Evolutionary conservation across 2,797 vertebrate genomes (phyloP).

Genomic region (Heteromormyrus szaboi): DNA sequence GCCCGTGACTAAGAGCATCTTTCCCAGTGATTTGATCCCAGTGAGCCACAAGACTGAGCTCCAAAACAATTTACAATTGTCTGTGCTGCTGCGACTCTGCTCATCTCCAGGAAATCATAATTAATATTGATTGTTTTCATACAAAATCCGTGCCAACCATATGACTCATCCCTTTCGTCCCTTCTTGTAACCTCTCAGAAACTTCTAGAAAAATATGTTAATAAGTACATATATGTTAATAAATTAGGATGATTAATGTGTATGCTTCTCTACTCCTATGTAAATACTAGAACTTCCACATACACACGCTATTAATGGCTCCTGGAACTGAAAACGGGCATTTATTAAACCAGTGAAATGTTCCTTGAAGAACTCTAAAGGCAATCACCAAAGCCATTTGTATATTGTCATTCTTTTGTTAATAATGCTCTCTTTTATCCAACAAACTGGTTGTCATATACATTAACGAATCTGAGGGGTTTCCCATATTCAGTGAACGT

Average conservation of each 20-base stretch:
- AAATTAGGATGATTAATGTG: not conserved
- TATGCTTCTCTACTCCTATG: not conserved
- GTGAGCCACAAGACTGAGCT: not conserved
- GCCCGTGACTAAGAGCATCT: not conserved
- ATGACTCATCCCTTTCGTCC: not conserved
- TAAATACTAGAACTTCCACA: not conserved
- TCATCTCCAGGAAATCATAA: not conserved
- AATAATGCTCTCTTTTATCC: not conserved
- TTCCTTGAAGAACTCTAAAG: not conserved
- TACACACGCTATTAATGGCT: not conserved
- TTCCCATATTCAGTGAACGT: not conserved
- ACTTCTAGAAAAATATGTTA: not conserved
- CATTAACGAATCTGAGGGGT: not conserved
- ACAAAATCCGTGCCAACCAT: not conserved
- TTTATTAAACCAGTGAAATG: not conserved
- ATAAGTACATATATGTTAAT: not conserved
- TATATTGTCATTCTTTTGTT: not conserved
- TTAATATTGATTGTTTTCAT: conserved; percentile 7
- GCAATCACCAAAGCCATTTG: not conserved
- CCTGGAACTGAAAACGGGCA: not conserved
- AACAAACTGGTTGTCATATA: not conserved
- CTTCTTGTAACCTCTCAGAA: not conserved
- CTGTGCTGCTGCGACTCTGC: not conserved
- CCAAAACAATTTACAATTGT: not conserved
- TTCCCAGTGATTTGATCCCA: not conserved